Percentiles rank a stretch among this genome's conserved stretches.
Evolutionary conservation across 2,797 vertebrate species (phyloP).

Genomic region (Chloroceryle inda): DNA sequence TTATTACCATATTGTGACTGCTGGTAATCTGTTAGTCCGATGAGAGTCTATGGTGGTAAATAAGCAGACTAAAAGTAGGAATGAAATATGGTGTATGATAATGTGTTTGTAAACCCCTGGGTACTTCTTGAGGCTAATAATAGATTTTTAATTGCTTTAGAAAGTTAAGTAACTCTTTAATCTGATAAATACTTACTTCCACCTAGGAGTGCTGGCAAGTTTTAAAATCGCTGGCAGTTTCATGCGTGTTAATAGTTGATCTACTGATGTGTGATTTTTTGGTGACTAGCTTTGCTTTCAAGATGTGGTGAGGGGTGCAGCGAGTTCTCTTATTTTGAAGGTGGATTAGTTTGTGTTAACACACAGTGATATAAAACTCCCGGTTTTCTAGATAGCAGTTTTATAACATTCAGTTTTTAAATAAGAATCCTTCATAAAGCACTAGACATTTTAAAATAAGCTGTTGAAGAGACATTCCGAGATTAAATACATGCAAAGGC

Average conservation of each 20-base stretch:
- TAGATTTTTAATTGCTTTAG: not conserved
- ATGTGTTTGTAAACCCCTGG: not conserved
- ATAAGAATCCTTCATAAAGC: not conserved
- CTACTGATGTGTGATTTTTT: not conserved
- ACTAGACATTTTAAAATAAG: not conserved
- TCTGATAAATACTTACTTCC: not conserved
- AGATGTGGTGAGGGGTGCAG: not conserved
- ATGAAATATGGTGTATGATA: not conserved
- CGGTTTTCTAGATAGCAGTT: not conserved
- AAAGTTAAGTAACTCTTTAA: not conserved
- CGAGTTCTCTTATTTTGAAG: not conserved
- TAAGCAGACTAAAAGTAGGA: not conserved
- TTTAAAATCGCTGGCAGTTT: not conserved
- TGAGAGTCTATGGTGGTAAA: not conserved
- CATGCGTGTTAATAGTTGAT: not conserved
- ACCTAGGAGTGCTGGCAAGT: not conserved
- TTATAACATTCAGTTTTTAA: not conserved
- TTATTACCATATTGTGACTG: not conserved
- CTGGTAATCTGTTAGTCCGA: not conserved
- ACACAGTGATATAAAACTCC: not conserved
- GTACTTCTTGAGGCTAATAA: not conserved
- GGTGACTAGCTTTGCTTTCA: not conserved
- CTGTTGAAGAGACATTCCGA: not conserved
- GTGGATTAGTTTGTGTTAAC: not conserved
- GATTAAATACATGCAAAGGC: not conserved